Conservation (phyloP, 2,888 invertebrate species). For the Metalampra italica region DNA sequence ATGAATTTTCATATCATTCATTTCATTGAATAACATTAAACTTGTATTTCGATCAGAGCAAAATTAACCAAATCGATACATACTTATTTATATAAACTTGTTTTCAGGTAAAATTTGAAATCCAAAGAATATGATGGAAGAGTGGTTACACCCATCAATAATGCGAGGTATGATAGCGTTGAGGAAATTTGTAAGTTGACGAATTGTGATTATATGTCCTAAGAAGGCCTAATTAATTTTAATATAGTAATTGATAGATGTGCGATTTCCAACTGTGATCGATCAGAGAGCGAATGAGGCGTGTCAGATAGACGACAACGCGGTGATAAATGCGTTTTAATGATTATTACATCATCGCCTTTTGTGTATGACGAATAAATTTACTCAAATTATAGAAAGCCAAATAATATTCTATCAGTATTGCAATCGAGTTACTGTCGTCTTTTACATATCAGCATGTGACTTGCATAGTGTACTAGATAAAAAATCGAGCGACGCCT, state of each 20-base stretch:
- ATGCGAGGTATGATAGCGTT: constrained; percentile 32
- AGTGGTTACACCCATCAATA: constrained; percentile 30
- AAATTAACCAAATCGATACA: too few relatives aligned
- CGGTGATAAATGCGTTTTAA: constrained; percentile 30
- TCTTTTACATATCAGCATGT: constrained; percentile 75
- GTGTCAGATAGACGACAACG: constrained; percentile 26
- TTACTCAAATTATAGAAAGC: constrained; percentile 36
- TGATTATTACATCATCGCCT: constrained; percentile 48
- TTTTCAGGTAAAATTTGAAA: constrained; percentile 41
- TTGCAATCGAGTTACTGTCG: constrained; percentile 64
- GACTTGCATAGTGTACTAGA: constrained; percentile 69
- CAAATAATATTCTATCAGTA: constrained; percentile 63
- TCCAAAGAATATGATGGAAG: constrained; percentile 59
- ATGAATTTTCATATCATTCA: too few relatives aligned
- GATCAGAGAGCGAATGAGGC: constrained; percentile 45
- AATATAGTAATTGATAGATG: constrained; percentile 68
- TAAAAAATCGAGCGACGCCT: constrained; percentile 53
- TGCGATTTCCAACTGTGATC: constrained; percentile 67
- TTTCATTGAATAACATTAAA: too few relatives aligned
- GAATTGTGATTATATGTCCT: constrained; percentile 76
- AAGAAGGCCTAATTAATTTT: constrained; percentile 77
- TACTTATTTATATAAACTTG: background rate
- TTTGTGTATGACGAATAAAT: constrained; percentile 42
- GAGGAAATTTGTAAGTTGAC: constrained; percentile 63
- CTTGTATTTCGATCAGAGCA: too few relatives aligned